Conservation (phyloP, 2,888 invertebrate species). For the Tuberolachnus salignus region DNA sequence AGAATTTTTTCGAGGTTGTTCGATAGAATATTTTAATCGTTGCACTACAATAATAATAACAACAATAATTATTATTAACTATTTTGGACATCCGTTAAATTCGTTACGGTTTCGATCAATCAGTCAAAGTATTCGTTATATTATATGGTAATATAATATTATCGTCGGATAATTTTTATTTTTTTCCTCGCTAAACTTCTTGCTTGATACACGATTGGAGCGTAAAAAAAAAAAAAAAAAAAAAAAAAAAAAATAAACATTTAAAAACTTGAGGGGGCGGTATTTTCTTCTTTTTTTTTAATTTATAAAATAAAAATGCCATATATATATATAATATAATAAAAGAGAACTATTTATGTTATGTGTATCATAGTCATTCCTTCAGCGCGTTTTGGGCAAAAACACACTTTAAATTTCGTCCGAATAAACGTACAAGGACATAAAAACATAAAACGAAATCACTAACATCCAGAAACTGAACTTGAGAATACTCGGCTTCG, state of each 20-base stretch:
- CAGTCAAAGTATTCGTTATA: conserved; percentile 52
- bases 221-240: conserved; percentile 35
- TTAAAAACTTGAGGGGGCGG: conserved; percentile 27
- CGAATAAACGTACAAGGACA: conserved; percentile 30
- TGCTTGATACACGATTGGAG: conserved; percentile 20
- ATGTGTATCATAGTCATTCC: conserved; percentile 16
- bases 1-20: conserved; percentile 32
- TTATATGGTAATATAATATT: conserved; percentile 14
- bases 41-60: conserved; percentile 1
- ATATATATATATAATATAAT: not conserved
- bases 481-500: conserved; percentile 36
- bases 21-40: conserved; percentile 1
- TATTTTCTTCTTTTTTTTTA: conserved; percentile 10
- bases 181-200: conserved; percentile 23
- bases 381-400: conserved; percentile 16
- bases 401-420: conserved; percentile 28
- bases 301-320: conserved; percentile 33
- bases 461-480: conserved; percentile 44
- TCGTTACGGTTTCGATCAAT: conserved; percentile 46
- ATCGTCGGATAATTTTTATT: conserved; percentile 13
- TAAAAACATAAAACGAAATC: conserved; percentile 46
- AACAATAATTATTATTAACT: conserved; percentile 18
- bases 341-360: too few species aligned
- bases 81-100: conserved; percentile 38
- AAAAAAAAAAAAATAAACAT: conserved; percentile 36